Evolutionary conservation across 2,113 vertebrate species (phyloP), one percentile per base, ranked within the genome.

Genomic region (Hylia prasina): DNA sequence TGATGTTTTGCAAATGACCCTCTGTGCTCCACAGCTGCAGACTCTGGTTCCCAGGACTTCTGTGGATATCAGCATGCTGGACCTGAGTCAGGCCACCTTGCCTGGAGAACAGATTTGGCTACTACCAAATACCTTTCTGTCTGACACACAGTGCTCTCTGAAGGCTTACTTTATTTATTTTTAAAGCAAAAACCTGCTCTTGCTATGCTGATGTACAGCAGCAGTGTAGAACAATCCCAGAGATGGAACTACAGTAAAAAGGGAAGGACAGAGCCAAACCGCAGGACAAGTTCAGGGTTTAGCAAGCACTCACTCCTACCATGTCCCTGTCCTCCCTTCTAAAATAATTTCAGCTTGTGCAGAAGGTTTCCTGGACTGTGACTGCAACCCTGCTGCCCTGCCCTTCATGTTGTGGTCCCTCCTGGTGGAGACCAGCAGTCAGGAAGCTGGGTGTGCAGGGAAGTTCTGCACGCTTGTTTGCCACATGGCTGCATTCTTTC

Each of bases 201-300:
- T 82, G 33, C 56, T 61, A 44, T 35, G 70, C 33, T 96, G 28
- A 81, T 3, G 2, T n/a, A 85, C 12, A 90, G 48, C 24, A 64
- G 28, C 10, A 35, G 40, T 9, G 6, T 18, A 83, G 28, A 85
- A 57, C 30, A 87, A 69, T 16, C 21, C 5, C 64, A 77, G 69
- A 78, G 50, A 45, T 9, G 31, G 39, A 72, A 60, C 0, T 0
- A 30, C 14, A 39, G 18, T 14, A 21, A 58, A 65, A 90, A 90
- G 24, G 20, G 37, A 80, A 80, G 48, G 31, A 31, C 78, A 85
- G 48, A 15, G 65, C 22, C 33, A 42, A 64, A 73, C 30, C 82
- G 9, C 95, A 99, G 98, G 97, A 54, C 11, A 64, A 48, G 30
- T 44, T 86, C 35, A 83, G 27, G 24, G 18, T 35, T 86, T 40